Evolutionary conservation across 2,888 invertebrate genomes (phyloP).

Genomic region (Phaedon cochleariae): DNA sequence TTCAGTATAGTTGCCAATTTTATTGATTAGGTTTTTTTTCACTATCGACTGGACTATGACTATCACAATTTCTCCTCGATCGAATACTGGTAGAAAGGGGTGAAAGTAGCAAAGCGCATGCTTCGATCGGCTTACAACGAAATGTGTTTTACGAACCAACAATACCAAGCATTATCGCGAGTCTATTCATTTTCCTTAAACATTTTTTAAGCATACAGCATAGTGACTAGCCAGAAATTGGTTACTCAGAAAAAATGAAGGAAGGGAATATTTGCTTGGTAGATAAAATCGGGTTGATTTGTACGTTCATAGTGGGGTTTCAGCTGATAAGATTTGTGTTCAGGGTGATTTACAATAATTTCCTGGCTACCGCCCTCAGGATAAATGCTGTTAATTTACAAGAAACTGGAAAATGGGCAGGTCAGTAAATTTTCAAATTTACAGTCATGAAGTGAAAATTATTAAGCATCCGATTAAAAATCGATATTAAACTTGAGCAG

Average conservation of each 20-base stretch:
- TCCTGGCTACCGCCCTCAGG: slow-evolving; percentile 66
- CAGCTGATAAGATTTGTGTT: slow-evolving; percentile 66
- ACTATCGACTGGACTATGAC: slow-evolving; percentile 21
- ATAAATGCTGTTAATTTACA: slow-evolving; percentile 67
- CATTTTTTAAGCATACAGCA: not conserved
- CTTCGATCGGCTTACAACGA: slow-evolving; percentile 31
- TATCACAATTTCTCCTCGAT: slow-evolving; percentile 35
- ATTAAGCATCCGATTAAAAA: not conserved
- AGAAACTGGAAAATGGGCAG: slow-evolving; percentile 81
- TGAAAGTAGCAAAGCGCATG: slow-evolving; percentile 45
- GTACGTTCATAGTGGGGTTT: slow-evolving; percentile 59
- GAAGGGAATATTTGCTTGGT: slow-evolving; percentile 50
- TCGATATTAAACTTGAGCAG: no score
- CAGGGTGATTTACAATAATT: slow-evolving; percentile 57
- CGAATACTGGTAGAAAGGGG: slow-evolving; percentile 47
- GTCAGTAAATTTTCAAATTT: slow-evolving; percentile 66
- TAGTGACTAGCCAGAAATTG: no score
- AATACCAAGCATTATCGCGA: slow-evolving; percentile 23
- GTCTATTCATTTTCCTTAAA: slow-evolving; percentile 23
- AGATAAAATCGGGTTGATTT: slow-evolving; percentile 64
- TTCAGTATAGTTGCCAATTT: no score
- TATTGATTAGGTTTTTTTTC: not conserved
- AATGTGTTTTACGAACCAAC: slow-evolving; percentile 31
- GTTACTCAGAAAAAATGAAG: slow-evolving; percentile 21
- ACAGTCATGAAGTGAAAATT: not conserved